phyloP scores from a whole-genome alignment of 2,888 invertebrate genomes.

The Parthenolecanium corni region DNA sequence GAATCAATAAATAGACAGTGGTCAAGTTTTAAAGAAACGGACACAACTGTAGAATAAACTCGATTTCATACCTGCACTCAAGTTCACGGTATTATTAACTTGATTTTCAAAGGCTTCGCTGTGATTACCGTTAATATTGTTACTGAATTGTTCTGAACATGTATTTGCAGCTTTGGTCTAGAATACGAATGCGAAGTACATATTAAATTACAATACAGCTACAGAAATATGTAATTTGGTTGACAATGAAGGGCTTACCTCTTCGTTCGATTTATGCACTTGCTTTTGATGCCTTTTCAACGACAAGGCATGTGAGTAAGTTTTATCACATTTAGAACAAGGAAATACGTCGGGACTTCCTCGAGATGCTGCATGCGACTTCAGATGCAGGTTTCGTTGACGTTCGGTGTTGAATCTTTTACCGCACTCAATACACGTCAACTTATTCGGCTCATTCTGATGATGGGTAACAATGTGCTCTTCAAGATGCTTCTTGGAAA shows the following conservation, averaged over 20 bases:
- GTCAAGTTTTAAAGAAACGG: too few relatives aligned
- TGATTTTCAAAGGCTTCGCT: too few relatives aligned
- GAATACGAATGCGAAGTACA: too few relatives aligned
- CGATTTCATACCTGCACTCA: too few relatives aligned
- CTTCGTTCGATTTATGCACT: neutral
- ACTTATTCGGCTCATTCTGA: neutral
- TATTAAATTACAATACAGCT: too few relatives aligned
- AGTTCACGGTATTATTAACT: too few relatives aligned
- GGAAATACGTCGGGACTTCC: neutral
- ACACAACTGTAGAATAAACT: too few relatives aligned
- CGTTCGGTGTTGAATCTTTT: neutral
- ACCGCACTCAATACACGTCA: neutral
- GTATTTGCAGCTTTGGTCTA: too few relatives aligned
- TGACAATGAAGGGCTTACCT: neutral
- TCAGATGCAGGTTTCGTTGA: neutral
- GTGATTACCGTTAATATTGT: too few relatives aligned
- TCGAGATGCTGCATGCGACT: neutral
- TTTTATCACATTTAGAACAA: constrained; percentile 2
- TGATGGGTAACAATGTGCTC: neutral
- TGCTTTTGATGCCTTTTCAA: neutral
- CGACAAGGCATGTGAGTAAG: neutral
- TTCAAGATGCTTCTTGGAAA: neutral
- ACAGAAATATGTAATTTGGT: neutral
- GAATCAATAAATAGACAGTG: too few relatives aligned
- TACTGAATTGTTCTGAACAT: too few relatives aligned